Conservation (phyloP, 2,113 vertebrate species). For the Festucalex cinctus region DNA sequence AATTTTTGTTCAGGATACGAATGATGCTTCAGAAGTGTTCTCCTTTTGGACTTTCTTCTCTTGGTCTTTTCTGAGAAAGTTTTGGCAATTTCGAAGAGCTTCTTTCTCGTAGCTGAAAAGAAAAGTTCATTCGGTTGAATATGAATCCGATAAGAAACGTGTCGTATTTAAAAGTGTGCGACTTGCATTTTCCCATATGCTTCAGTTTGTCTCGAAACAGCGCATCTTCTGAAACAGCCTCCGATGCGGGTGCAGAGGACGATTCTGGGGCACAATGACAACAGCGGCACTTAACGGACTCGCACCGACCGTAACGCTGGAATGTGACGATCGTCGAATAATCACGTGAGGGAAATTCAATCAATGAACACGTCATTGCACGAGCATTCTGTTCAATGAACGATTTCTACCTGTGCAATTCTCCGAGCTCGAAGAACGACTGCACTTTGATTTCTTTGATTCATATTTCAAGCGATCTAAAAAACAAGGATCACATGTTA, state of each 20-base stretch:
- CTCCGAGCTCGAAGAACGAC: constrained; percentile 70
- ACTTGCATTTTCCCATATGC: constrained; percentile 99
- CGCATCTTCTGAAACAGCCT: constrained; percentile 88
- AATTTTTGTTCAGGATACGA: constrained; percentile 98
- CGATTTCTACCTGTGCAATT: constrained; percentile 71
- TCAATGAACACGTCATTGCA: neutral
- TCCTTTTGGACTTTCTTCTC: constrained; percentile 90
- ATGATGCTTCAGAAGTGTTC: constrained; percentile 86
- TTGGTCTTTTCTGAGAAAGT: constrained; percentile 95
- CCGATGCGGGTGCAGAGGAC: constrained; percentile 66
- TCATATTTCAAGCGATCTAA: constrained; percentile 97
- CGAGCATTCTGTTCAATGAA: constrained; percentile 30
- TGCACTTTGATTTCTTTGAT: constrained; percentile 89
- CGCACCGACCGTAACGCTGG: neutral
- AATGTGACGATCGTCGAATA: neutral
- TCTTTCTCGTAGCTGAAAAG: constrained; percentile 86
- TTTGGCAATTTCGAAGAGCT: constrained; percentile 93
- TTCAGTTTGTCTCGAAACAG: constrained; percentile 96
- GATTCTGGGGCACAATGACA: constrained; percentile 69
- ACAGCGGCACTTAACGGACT: constrained; percentile 22
- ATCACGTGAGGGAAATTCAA: neutral
- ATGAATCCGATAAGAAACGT: neutral
- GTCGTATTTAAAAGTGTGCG: neutral
- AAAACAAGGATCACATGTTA: constrained; percentile 72
- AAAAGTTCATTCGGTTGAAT: neutral